phyloP scores from a whole-genome alignment of 2,888 invertebrate genomes.

The Spicauda simplicius region DNA sequence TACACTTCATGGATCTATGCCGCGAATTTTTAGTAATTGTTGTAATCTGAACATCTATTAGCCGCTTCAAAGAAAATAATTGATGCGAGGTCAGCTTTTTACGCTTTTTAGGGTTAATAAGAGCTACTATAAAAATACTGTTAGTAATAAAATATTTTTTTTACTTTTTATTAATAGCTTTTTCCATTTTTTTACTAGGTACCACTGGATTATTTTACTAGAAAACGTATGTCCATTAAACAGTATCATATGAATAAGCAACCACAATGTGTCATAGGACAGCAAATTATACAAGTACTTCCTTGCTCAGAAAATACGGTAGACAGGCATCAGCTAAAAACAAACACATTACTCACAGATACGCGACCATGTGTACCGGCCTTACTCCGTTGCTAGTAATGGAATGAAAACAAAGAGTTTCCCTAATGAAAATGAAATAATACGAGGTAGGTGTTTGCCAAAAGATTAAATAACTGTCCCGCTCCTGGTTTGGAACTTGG shows the following conservation, averaged over 20 bases:
- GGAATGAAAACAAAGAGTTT: constrained; percentile 37
- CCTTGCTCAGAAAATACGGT: constrained; percentile 13
- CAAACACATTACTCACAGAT: constrained; percentile 5
- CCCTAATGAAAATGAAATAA: constrained; percentile 28
- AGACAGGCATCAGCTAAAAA: not conserved
- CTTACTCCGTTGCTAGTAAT: constrained; percentile 17
- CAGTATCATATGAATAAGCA: constrained; percentile 1
- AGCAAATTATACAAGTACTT: constrained; percentile 4
- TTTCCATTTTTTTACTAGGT: no score
- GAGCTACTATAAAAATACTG: no score
- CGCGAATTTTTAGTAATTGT: no score
- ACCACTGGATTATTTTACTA: no score
- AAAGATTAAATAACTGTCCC: constrained; percentile 11
- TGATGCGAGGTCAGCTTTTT: no score
- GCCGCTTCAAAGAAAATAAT: no score
- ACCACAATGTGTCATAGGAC: constrained; percentile 10
- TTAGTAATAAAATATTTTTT: no score
- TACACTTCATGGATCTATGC: no score
- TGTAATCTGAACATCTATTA: no score
- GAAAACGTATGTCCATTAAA: no score
- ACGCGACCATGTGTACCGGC: constrained; percentile 6
- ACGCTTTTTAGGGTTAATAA: no score
- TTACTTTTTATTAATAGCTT: no score
- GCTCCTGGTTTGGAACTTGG: not conserved
- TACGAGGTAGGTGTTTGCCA: not conserved